Percentiles rank a stretch among this genome's conserved stretches.
Evolutionary conservation across 2,113 vertebrate genomes (phyloP).

Genomic region (Atlantisia rogersi): DNA sequence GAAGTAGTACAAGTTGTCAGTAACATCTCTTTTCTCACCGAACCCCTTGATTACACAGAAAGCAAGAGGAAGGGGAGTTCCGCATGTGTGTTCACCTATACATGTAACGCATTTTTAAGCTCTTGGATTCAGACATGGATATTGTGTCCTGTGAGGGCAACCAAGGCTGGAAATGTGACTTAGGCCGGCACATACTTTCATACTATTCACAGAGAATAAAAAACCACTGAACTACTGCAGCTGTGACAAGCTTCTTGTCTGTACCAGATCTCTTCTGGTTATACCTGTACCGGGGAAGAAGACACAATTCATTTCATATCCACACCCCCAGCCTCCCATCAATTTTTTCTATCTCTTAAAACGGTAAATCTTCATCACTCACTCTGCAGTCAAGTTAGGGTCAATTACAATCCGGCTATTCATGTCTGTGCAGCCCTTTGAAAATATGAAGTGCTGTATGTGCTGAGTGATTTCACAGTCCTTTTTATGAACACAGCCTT

Average conservation of each 20-base stretch:
- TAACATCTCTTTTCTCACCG: neutral
- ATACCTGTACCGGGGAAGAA: neutral
- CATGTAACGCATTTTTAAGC: neutral
- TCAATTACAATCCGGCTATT: constrained; percentile 18
- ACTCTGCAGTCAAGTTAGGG: neutral
- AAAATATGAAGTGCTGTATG: neutral
- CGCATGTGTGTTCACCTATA: neutral
- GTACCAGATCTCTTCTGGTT: neutral
- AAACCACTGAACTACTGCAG: neutral
- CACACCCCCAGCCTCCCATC: neutral
- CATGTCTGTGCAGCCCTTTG: neutral
- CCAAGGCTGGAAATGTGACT: neutral
- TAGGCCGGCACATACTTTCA: neutral
- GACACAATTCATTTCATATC: neutral
- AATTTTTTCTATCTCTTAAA: neutral
- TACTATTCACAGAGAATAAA: neutral
- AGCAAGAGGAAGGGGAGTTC: neutral
- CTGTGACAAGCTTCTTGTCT: neutral
- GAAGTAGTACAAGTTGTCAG: neutral
- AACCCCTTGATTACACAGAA: neutral
- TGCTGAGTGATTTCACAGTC: neutral
- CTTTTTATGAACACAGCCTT: neutral
- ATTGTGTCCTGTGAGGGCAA: neutral
- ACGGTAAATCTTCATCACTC: neutral
- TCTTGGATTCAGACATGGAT: neutral